phyloP scores from a whole-genome alignment of 2,888 invertebrate species.

The Belgica antarctica region DNA sequence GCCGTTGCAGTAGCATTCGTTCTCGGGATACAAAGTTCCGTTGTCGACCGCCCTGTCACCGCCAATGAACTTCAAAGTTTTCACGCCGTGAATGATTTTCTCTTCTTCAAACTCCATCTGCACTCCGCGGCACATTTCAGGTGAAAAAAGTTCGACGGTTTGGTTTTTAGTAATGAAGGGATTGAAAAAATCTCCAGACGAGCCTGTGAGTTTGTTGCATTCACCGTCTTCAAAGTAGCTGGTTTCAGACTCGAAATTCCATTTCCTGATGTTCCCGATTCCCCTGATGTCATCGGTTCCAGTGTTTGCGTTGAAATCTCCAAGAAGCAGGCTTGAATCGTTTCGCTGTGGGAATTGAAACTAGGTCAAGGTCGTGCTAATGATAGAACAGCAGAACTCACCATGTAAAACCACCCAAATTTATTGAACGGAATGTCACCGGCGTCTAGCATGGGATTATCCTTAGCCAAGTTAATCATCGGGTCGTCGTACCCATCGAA shows the following conservation, averaged over 20 bases:
- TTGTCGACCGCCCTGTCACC: conserved; percentile 67
- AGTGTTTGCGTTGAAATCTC: conserved; percentile 72
- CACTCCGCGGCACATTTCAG: conserved; percentile 73
- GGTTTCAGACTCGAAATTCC: conserved; percentile 67
- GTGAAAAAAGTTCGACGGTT: conserved; percentile 63
- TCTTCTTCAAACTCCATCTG: conserved; percentile 63
- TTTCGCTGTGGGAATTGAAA: conserved; percentile 8
- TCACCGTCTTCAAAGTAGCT: conserved; percentile 56
- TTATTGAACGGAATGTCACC: conserved; percentile 67
- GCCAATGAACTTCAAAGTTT: conserved; percentile 69
- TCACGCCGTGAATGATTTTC: conserved; percentile 60
- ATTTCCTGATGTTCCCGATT: conserved; percentile 68
- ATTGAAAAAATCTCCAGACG: conserved; percentile 77
- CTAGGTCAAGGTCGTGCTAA: background rate
- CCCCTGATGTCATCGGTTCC: conserved; percentile 62
- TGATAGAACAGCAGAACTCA: conserved; percentile 51
- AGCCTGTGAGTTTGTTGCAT: conserved; percentile 66
- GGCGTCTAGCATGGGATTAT: conserved; percentile 58
- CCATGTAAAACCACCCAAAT: conserved; percentile 83
- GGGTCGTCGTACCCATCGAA: conserved; percentile 79
- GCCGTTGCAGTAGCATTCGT: conserved; percentile 71
- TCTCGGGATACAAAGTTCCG: conserved; percentile 61
- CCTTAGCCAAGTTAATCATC: conserved; percentile 65
- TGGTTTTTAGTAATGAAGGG: conserved; percentile 62
- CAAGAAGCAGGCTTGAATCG: conserved; percentile 53